Base-by-base conservation (phyloP, 2,888 invertebrate genomes). In the Cetonia aurata region DNA sequence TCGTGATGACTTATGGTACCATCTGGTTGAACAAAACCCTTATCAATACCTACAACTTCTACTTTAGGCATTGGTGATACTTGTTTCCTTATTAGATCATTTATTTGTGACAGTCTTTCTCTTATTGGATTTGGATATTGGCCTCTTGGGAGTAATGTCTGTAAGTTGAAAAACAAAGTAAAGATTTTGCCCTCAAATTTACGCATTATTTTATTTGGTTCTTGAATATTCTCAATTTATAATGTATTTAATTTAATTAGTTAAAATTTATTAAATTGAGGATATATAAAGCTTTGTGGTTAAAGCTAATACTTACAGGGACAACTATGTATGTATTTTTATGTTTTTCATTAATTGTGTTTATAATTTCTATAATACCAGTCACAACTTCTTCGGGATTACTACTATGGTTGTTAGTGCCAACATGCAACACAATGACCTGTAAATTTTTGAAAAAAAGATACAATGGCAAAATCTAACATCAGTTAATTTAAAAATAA, bases 141-240 rank as follows among this genome's bases (percentile, higher is more conserved):
- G 46, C 97, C 96, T 79, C 96, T 88, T 53, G 96, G 96, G 78
- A 96, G 88, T 76, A 97, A 88, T 80, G 93, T 93, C 96, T 96
- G 87, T 74, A 89, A 87, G 6, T 37, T 37, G 48, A 8, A 48
- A 48, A 1, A 15, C n/a, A 46, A 68, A 8, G 50, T 13, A 60
- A 71, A 15, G 17, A 13, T 68, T 15, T 66, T 67, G 46, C 12
- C 9, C 33, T 31, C 12, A 53, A 42, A 31, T 67, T 25, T 60
- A 70, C n/a, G 19, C 25, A 33, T 33, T 6, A 33, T 6, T 33
- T 33, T 33, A 33, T 33, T 33, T 6, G 3, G 33, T 33, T 6
- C 33, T 33, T 33, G 33, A 33, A 33, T 33, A 33, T 33, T 6
- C 3, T 33, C 3, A 3, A 37, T 10, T 9, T 37, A 37, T 37